These are phyloP conservation scores for Scaptomyza pallida DNA, from an alignment of 1,140 invertebrate species.

Conservation along the genomic window DNA sequence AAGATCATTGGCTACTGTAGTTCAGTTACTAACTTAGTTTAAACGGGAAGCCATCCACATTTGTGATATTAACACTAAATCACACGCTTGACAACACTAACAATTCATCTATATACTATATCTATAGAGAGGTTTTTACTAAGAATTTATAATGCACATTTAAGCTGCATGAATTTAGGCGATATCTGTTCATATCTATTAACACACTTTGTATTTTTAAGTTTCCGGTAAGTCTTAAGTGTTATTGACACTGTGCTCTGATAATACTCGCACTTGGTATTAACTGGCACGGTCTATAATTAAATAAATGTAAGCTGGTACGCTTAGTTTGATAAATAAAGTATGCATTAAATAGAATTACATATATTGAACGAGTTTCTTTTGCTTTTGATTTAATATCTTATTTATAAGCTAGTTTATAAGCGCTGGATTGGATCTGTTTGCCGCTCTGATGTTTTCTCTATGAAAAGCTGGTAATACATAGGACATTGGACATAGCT, in stretches of 20 bases:
- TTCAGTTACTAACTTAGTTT: slow-evolving; percentile 25
- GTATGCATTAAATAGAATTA: slow-evolving; percentile 42
- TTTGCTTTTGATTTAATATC: slow-evolving; percentile 54
- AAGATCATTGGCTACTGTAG: slow-evolving; percentile 3
- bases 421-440: slow-evolving; percentile 9
- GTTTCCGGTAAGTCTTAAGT: slow-evolving; percentile 36
- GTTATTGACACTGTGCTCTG: slow-evolving; percentile 24
- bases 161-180: slow-evolving; percentile 25
- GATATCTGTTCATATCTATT: slow-evolving; percentile 29
- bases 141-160: slow-evolving; percentile 49
- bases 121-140: background rate
- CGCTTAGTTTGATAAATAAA: slow-evolving; percentile 69
- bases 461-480: background rate
- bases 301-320: slow-evolving; percentile 38
- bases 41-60: slow-evolving; percentile 37
- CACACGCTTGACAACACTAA: slow-evolving; percentile 63
- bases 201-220: slow-evolving; percentile 33
- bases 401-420: slow-evolving; percentile 19
- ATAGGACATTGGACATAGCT: background rate
- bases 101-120: slow-evolving; percentile 39
- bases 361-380: slow-evolving; percentile 37
- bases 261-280: slow-evolving; percentile 46
- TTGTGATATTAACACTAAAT: slow-evolving; percentile 79
- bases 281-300: slow-evolving; percentile 48
- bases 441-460: background rate